Percentiles rank a stretch among this genome's conserved stretches.
phyloP scores from a whole-genome alignment of 2,888 invertebrate genomes.

The Acrobasis suavella region DNA sequence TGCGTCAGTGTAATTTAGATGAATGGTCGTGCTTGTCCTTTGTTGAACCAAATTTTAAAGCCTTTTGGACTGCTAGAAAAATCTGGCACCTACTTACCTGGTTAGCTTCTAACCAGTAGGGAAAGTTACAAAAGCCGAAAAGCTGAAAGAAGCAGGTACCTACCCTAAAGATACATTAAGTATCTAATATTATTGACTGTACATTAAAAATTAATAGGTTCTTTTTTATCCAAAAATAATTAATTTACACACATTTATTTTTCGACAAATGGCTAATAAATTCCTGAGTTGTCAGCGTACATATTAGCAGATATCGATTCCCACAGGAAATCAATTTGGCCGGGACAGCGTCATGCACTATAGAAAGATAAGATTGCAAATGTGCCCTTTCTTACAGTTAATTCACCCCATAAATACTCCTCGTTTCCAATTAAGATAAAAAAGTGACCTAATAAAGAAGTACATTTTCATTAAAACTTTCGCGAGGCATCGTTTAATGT shows the following conservation, averaged over 20 bases:
- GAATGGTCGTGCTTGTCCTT: too few relatives aligned
- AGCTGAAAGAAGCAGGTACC: too few relatives aligned
- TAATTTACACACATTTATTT: background rate
- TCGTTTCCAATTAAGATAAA: slow-evolving; percentile 69
- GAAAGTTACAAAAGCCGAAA: too few relatives aligned
- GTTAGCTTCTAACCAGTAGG: too few relatives aligned
- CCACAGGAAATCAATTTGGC: slow-evolving; percentile 61
- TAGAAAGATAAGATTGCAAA: slow-evolving; percentile 63
- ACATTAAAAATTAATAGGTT: too few relatives aligned
- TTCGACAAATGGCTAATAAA: slow-evolving; percentile 3
- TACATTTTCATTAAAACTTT: slow-evolving; percentile 47
- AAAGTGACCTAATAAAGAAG: slow-evolving; percentile 49
- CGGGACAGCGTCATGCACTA: slow-evolving; percentile 50
- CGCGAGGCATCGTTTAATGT: slow-evolving; percentile 49
- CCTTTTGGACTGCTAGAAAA: too few relatives aligned
- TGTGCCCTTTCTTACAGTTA: slow-evolving; percentile 63
- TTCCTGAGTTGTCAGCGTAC: background rate
- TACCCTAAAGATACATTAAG: too few relatives aligned
- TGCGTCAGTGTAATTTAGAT: too few relatives aligned
- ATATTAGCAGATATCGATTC: slow-evolving; percentile 40
- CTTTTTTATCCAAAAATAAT: too few relatives aligned
- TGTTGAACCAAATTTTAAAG: too few relatives aligned
- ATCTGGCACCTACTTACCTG: too few relatives aligned
- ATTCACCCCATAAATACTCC: slow-evolving; percentile 47
- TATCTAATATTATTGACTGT: too few relatives aligned